These are phyloP conservation scores for Pocillopora damicornis DNA, from an alignment of 64 coral and sea anemone species.

Conservation along the genomic window DNA sequence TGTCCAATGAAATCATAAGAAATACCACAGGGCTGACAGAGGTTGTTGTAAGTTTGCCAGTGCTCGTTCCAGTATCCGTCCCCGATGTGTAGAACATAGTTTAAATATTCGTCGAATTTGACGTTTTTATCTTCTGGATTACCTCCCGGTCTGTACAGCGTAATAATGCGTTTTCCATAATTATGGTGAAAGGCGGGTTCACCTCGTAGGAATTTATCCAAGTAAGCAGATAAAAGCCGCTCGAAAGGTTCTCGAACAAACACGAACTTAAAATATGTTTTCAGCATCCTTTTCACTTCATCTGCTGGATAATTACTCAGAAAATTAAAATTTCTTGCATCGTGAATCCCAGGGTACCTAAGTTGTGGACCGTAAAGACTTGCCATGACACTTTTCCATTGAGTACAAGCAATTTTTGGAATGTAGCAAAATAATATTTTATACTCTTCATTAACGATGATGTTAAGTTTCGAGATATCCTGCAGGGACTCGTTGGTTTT, in stretches of 20 bases:
- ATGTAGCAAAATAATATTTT: conserved; percentile 19
- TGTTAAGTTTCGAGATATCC: not conserved
- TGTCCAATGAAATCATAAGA: conserved; percentile 11
- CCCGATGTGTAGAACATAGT: not conserved
- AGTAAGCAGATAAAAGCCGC: not conserved
- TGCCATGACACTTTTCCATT: not conserved
- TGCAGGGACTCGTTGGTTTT: not conserved
- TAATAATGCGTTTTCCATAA: not conserved
- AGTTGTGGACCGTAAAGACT: not conserved
- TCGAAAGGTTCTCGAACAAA: conserved; percentile 31
- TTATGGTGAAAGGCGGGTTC: not conserved
- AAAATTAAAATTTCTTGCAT: conserved; percentile 6
- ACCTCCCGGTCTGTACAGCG: not conserved
- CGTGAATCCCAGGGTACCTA: not conserved
- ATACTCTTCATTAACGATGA: conserved; percentile 17
- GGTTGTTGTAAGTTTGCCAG: conserved; percentile 4
- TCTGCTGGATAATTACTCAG: not conserved
- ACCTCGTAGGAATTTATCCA: not conserved
- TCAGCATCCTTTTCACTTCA: not conserved
- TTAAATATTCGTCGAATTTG: conserved; percentile 11
- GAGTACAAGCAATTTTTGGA: not conserved
- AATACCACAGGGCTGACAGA: conserved; percentile 4
- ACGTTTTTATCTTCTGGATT: not conserved
- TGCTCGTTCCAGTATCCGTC: not conserved
- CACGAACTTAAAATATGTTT: conserved; percentile 20